phyloP scores from a whole-genome alignment of 2,888 invertebrate genomes.

The Acleris sparsana region DNA sequence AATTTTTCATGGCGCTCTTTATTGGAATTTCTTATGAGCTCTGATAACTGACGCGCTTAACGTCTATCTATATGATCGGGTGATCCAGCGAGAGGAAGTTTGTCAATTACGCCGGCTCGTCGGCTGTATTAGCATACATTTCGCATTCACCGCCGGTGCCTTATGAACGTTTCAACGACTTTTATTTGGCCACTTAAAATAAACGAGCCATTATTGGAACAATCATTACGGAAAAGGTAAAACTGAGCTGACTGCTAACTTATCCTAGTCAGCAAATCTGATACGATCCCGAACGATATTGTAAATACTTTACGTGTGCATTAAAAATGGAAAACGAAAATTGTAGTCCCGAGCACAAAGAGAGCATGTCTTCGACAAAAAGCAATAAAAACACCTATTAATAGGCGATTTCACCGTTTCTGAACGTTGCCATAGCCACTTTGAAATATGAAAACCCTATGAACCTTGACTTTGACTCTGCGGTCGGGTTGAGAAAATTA shows the following conservation, averaged over 20 bases:
- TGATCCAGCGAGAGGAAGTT: constrained; percentile 69
- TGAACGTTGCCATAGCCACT: constrained; percentile 66
- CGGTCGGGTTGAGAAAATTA: constrained; percentile 15
- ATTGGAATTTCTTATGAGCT: constrained; percentile 68
- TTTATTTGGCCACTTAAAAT: constrained; percentile 74
- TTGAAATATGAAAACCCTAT: constrained; percentile 63
- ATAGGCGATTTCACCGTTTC: constrained; percentile 70
- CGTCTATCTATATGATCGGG: constrained; percentile 66
- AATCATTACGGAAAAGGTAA: constrained; percentile 32
- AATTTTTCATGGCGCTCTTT: constrained; percentile 75
- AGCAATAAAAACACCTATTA: constrained; percentile 71
- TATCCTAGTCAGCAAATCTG: constrained; percentile 6
- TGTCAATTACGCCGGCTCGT: constrained; percentile 66
- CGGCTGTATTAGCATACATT: constrained; percentile 73
- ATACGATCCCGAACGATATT: constrained; percentile 14
- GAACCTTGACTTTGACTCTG: constrained; percentile 43
- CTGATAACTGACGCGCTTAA: constrained; percentile 58
- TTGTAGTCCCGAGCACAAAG: constrained; percentile 50
- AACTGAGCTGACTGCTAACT: constrained; percentile 1
- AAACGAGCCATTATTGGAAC: constrained; percentile 61
- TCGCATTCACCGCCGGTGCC: constrained; percentile 66
- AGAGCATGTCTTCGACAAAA: constrained; percentile 61
- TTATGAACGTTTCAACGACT: constrained; percentile 68
- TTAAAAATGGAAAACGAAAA: constrained; percentile 57
- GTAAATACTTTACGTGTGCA: constrained; percentile 46